Evolutionary conservation across 2,113 vertebrate species (phyloP).

Genomic region (Gorsachius goisagi): DNA sequence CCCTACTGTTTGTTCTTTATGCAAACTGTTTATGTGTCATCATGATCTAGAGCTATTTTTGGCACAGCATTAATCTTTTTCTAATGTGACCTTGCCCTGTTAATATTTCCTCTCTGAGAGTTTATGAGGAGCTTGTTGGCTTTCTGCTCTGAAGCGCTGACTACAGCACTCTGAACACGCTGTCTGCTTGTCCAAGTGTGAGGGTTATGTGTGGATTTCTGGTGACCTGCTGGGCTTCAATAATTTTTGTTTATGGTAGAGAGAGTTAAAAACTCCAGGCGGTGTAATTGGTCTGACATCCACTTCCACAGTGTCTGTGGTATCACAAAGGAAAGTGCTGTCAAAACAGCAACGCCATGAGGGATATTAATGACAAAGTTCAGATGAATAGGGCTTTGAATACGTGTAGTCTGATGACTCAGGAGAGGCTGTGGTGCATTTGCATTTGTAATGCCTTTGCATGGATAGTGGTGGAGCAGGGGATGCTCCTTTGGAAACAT

Average conservation of each 20-base stretch:
- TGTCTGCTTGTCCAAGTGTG: neutral
- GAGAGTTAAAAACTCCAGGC: neutral
- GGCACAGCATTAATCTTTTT: neutral
- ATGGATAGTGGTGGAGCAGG: neutral
- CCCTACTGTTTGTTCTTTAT: slow-evolving; percentile 1
- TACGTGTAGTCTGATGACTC: neutral
- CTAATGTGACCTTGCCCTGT: neutral
- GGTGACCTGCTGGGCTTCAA: slow-evolving; percentile 10
- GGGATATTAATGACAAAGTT: neutral
- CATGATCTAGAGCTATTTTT: neutral
- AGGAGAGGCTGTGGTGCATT: neutral
- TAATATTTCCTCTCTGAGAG: neutral
- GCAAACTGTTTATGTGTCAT: slow-evolving; percentile 9
- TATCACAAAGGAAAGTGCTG: slow-evolving; percentile 42
- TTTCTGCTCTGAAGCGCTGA: neutral
- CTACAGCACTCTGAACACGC: neutral
- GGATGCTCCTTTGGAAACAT: neutral
- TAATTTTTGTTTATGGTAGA: neutral
- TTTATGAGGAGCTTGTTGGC: neutral
- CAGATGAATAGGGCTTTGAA: neutral
- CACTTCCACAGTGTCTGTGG: slow-evolving; percentile 11
- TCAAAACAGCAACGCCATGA: neutral
- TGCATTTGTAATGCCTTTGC: neutral
- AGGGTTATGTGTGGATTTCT: neutral
- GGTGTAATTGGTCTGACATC: slow-evolving; percentile 29